Evolutionary conservation across 1,140 invertebrate species (phyloP), one percentile per base, ranked within the genome.

Genomic region (Metopolophium dirhodum): DNA sequence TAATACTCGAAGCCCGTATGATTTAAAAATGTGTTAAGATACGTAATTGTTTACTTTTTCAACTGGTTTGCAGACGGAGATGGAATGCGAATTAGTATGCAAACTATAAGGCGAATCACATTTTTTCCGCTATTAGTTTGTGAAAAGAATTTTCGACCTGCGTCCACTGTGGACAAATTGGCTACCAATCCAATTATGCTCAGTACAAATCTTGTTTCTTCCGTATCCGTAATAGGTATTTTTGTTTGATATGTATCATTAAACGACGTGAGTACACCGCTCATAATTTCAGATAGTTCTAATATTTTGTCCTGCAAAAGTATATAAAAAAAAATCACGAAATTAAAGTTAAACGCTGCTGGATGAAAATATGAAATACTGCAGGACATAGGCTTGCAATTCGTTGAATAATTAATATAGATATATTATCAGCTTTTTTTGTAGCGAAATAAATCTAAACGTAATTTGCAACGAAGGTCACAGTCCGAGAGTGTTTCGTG

Each of bases 51-150:
- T 90, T 77, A 91, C 90, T 91, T 91, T 91, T 91, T 91, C 45
- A 77, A 91, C 41, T 91, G 90, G 14, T 91, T 91, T 35, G 57
- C 90, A 14, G 54, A 68, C 1, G 90, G 61, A n/a, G 90, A 91
- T n/a, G 35, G 68, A 11, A 49, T 47, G 30, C 68, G 61, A 14
- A 45, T 30, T 18, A 82, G 20, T 11, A 91, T 82, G n/a, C 26
- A 47, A 41, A 91, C n/a, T 30, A 91, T 82, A 22, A 82, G 61
- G 37, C n/a, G 37, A n/a, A 91, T 45, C 54, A 77, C 37, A n/a
- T 91, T 91, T 77, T 77, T 77, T 0, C 90, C 90, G 22, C 26
- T 77, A 11, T n/a, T 51, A n/a, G 22, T 91, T 23, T 82, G 37
- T 22, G 61, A 77, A 49, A 91, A 91, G 1, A 91, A 77, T 26